Base-by-base conservation (phyloP, 1,140 invertebrate species). In the Lucilia sericata region DNA sequence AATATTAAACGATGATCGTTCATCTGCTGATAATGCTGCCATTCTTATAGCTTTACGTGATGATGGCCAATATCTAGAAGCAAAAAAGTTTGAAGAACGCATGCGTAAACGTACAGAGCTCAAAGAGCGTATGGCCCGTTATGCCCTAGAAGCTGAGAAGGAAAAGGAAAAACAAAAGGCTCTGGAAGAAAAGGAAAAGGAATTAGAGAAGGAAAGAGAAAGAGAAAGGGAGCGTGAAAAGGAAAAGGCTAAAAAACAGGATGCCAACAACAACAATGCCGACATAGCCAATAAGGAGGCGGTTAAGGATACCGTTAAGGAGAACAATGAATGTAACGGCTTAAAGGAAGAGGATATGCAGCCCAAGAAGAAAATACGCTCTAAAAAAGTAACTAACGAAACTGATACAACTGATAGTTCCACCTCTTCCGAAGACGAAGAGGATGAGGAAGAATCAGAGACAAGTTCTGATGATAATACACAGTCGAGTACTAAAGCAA, bases 101-200 rank as follows among this genome's bases (percentile, higher is more conserved):
- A 95, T 95, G 88, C 94, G 94, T 17, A 94, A 94, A 85, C 93
- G 96, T 5, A 96, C 96, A 85, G 96, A 97, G 87, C 96, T 97
- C 12, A 95, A 96, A 88, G 94, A 94, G 85, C 91, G 96, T 10
- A 96, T 96, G 65, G 92, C 94, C 91, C 96, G 96, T 86, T 96
- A 96, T 88, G 93, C 95, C 0, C 94, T 94, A 19, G 95, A 96
- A 82, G 95, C 95, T 84, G 92, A 93, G 42, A 55, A 74, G n/a
- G 82, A 19, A 30, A 78, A 74, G 42, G 74, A 60, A 82, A 30
- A 51, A 14, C 76, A 85, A 55, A 60, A 84, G 70, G 19, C 25
- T 19, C 51, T 82, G 2, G 78, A 78, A 13, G 49, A 74, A 17
- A 70, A 84, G 14, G 74, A 83, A 5, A 74, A 75, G 13, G 49